Evolutionary conservation across 2,888 invertebrate genomes (phyloP).

Genomic region (Drepanosiphum platanoidis): DNA sequence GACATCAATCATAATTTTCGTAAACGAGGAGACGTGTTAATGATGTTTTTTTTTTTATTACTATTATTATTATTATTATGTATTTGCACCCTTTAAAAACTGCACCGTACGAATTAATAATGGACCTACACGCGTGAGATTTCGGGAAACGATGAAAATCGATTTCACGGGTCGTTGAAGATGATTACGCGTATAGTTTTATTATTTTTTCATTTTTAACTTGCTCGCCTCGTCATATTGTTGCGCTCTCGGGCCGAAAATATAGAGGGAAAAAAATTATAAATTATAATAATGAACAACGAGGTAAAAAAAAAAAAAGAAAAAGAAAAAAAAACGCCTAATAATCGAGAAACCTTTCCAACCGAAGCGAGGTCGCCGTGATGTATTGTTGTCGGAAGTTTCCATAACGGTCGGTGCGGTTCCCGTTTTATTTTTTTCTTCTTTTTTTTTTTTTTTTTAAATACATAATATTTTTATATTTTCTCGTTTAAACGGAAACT

Average conservation of each 20-base stretch:
- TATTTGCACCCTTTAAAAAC: neutral
- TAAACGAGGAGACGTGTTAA: conserved; percentile 21
- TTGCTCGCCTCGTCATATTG: conserved; percentile 31
- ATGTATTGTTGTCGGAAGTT: conserved; percentile 50
- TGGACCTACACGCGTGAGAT: conserved; percentile 40
- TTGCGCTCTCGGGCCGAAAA: conserved; percentile 23
- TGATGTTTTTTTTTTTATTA: conserved; percentile 40
- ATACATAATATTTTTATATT: neutral
- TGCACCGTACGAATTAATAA: neutral
- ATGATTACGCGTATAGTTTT: conserved; percentile 50
- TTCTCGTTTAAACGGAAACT: conserved; percentile 20
- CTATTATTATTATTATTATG: neutral
- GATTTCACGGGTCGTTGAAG: conserved; percentile 53
- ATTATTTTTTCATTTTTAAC: neutral
- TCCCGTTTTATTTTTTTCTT: conserved; percentile 23
- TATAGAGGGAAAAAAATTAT: conserved; percentile 34
- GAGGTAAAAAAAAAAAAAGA: neutral
- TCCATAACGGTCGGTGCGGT: neutral
- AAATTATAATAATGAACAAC: conserved; percentile 57
- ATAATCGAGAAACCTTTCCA: conserved; percentile 52
- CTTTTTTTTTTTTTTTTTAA: conserved; percentile 30
- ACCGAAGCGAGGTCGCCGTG: neutral
- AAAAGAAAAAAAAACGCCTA: conserved; percentile 11
- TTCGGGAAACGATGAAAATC: conserved; percentile 40
- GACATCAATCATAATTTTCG: conserved; percentile 48